Evolutionary conservation across 2,797 vertebrate genomes (phyloP), one percentile per base, ranked within the genome.

Genomic region (Poeciliopsis turneri): DNA sequence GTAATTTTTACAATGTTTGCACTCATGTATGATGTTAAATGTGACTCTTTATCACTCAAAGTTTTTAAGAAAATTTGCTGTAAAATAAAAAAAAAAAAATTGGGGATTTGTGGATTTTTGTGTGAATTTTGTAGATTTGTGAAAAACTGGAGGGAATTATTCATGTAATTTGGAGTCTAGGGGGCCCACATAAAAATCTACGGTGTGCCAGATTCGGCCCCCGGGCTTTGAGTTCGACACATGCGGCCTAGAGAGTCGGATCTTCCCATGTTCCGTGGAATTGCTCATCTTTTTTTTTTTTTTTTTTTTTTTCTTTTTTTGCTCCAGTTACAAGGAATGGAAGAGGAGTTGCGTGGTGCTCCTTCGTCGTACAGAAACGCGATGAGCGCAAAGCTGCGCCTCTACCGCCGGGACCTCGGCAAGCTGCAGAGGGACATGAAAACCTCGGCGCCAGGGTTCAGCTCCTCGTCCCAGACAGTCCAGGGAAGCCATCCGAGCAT

Each of bases 341-440:
- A 99, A 61, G 96, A 97, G 53, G 98, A 99, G 82, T 88, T 99
- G 84, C 96, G 95, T 11, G 90, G 90, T 0, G 97, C 98, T 13
- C 98, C 98, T 0, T 33, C 94, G 1, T 90, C 97, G 15, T 99
- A 96, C 92, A 94, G 96, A 74, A 98, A 96, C 74, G 91, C 96
- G 23, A 99, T 99, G 98, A 94, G 94, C 77, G 95, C 96, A 81
- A 98, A 97, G 93, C 87, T 99, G 73, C 96, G 97, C 15, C 91
- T 96, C 0, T 98, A 99, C 89, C 96, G 86, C 72, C 95, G 97
- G 80, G 98, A 98, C 84, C 93, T 99, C 51, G 95, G 95, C 51
- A 97, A 97, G 87, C 95, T 99, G 82, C 97, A 99, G 94, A 94
- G 97, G 8, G 97, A 98, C 13, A 95, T 97, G 84, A 97, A 94